Conservation (phyloP, 1,140 invertebrate genomes). For the Euura saliciscinereae region DNA sequence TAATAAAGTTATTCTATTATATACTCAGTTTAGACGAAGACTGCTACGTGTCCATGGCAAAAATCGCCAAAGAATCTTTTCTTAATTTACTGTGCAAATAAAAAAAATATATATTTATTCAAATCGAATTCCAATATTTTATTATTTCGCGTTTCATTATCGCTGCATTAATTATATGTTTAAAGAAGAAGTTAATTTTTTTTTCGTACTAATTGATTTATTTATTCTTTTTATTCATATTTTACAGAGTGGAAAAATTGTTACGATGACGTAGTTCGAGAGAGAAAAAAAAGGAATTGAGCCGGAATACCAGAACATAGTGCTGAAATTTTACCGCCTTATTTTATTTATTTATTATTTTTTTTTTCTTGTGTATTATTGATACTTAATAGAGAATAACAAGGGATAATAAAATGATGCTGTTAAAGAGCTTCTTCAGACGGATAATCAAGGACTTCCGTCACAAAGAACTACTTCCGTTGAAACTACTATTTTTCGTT, state of each 20-base stretch:
- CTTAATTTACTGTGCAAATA: no score
- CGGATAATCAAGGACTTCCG: slow-evolving; percentile 73
- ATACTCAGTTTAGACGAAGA: no score
- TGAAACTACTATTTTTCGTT: slow-evolving; percentile 79
- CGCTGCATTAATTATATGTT: no score
- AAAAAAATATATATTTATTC: no score
- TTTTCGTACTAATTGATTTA: no score
- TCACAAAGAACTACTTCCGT: slow-evolving; percentile 72
- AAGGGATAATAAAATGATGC: slow-evolving; percentile 58
- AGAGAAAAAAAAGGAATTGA: background rate
- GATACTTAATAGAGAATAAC: background rate
- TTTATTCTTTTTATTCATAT: no score
- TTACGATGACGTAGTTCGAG: background rate
- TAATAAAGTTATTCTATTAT: no score
- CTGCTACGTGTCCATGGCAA: no score
- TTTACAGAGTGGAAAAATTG: background rate
- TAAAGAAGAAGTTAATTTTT: no score
- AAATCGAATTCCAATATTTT: no score
- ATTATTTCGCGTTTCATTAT: no score
- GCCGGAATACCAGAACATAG: background rate
- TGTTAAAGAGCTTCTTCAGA: slow-evolving; percentile 66
- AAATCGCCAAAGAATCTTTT: no score
- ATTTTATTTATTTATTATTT: background rate
- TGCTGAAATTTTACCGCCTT: background rate
- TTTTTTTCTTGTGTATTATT: background rate